Base-by-base conservation (phyloP, 2,888 invertebrate species). In the Ceriagrion tenellum region DNA sequence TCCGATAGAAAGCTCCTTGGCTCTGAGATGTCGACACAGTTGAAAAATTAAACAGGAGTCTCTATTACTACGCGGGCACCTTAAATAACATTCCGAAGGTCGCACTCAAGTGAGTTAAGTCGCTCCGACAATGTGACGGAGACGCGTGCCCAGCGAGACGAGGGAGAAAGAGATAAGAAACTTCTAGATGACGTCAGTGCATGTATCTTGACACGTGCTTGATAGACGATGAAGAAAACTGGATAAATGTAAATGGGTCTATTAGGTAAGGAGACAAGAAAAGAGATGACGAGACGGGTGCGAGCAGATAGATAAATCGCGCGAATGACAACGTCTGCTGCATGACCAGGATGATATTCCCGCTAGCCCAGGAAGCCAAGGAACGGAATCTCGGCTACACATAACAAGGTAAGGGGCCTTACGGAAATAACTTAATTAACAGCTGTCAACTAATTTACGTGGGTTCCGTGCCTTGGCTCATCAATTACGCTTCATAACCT, bases 81-180 rank as follows among this genome's bases (percentile, higher is more conserved):
- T 91, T 30, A 63, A 91, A 63, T 63, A n/a, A 40, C 63, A 91
- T 47, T 74, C 26, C 47, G 47, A 93, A 93, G 93, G 93, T 26
- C 69, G 10, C 55, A 69, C 35, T 74, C 69, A 47, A 6, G 35
- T 59, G 90, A 16, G 35, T 35, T 35, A 23, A 69, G 18, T 63
- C 63, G n/a, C 35, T 59, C 40, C 63, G 23, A 26, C 69, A 69
- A 93, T 47, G 35, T 59, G 74, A 81, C 35, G n/a, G 26, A 81
- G n/a, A 16, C 40, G 69, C 20, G 35, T 59, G 63, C 93, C 69
- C 26, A 47, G 47, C 89, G 55, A 81, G 81, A 23, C 81, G 55
- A 89, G 89, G 13, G 89, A 47, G 47, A n/a, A n/a, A 47, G 47
- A 23, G 93, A 93, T 93, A 47, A 74, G 35, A 30, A 35, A 81